Evolutionary conservation across 2,797 vertebrate genomes (phyloP), one percentile per base, ranked within the genome.

Genomic region (Sebastes vulpes): DNA sequence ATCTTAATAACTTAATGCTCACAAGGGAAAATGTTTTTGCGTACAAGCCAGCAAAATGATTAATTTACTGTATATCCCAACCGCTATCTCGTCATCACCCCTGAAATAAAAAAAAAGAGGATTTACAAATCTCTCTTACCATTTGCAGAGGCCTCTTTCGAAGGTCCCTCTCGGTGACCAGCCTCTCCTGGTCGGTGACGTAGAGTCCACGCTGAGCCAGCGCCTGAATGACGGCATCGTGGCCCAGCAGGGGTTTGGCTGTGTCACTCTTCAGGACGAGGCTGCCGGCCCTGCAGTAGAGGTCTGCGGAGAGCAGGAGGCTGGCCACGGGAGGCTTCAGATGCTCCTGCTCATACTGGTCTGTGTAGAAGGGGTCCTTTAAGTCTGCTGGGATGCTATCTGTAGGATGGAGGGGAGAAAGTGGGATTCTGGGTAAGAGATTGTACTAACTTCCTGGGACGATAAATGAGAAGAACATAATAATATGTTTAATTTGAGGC

Each of bases 291-390:
- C 97, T 96, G 90, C 98, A 98, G 95, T 99, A 99, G 68, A 99
- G 97, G 83, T 99, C 98, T 0, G 98, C 97, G 1, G 99, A 99
- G 16, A 99, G 96, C 70, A 99, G 97, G 90, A 98, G 96, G 86
- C 96, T 97, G 61, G 95, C 95, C 82, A 99, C 96, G 0, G 98
- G 98, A 3, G 99, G 99, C 85, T 99, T 99, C 83, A 99, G 97
- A 92, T 99, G 99, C 93, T 99, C 99, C 91, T 99, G 98, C 61
- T 99, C 98, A 72, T 99, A 99, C 93, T 99, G 99, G 93, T 99
- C 98, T 3, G 96, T 99, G 93, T 99, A 99, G 95, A 99, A 99
- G 0, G 98, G 99, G 48, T 99, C 98, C 86, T 93, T 95, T 12
- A 99, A 86, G 52, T 99, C 98, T 87, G 96, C 95, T 2, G 98